Percentiles rank a stretch among this genome's conserved stretches.
phyloP scores from a whole-genome alignment of 2,113 vertebrate species.

The Aplodontia rufa region DNA sequence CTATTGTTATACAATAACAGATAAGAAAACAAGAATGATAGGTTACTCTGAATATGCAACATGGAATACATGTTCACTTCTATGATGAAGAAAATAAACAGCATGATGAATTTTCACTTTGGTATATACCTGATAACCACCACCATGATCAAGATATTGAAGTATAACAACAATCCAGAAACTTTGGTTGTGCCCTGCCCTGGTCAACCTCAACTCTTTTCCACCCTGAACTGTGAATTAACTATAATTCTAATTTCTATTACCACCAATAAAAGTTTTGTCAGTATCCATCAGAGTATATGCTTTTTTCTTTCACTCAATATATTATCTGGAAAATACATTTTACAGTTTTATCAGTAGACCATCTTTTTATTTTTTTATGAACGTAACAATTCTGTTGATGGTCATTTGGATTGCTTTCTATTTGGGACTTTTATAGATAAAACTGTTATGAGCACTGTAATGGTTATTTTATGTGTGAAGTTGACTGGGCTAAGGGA shows the following conservation, averaged over 20 bases:
- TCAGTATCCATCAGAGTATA: not conserved
- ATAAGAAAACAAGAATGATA: not conserved
- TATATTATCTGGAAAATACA: not conserved
- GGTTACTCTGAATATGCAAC: not conserved
- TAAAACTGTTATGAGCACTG: not conserved
- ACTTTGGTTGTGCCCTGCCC: not conserved
- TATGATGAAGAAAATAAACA: not conserved
- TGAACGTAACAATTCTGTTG: not conserved
- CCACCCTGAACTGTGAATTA: not conserved
- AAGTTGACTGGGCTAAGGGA: not conserved
- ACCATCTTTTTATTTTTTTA: not conserved
- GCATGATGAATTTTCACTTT: not conserved
- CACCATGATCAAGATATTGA: not conserved
- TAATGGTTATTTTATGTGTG: not conserved
- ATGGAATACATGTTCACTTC: not conserved
- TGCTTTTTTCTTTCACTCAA: not conserved
- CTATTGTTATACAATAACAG: not conserved
- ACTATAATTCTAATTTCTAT: not conserved
- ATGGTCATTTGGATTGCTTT: not conserved
- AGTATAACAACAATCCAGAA: not conserved
- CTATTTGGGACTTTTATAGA: not conserved
- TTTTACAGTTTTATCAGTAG: not conserved
- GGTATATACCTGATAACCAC: not conserved
- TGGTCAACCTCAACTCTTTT: not conserved
- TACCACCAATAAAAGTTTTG: not conserved